phyloP scores from a whole-genome alignment of 2,797 vertebrate genomes.

The Spondyliosoma cantharus region DNA sequence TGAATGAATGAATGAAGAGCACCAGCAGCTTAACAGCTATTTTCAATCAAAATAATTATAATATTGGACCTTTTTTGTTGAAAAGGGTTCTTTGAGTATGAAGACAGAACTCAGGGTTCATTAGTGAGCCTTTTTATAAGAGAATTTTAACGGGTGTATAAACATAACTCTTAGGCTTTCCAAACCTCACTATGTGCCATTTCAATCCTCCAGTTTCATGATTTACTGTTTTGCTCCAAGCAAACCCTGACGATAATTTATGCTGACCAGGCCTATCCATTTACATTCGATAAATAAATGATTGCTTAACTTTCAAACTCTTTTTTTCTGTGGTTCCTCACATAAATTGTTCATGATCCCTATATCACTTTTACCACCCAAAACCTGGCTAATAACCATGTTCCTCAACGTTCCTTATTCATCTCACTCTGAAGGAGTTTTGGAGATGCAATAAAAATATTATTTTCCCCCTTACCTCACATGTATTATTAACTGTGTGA shows the following conservation, averaged over 20 bases:
- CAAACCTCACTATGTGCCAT: conserved; percentile 6
- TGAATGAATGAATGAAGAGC: not conserved
- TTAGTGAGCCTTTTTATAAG: conserved; percentile 16
- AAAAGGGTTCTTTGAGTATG: conserved; percentile 14
- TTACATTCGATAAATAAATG: conserved; percentile 66
- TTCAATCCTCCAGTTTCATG: conserved; percentile 31
- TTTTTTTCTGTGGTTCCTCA: conserved; percentile 38
- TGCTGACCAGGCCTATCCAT: conserved; percentile 38
- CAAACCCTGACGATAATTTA: conserved; percentile 49
- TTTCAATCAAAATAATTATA: no score
- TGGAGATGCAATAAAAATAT: conserved; percentile 71
- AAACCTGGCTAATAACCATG: conserved; percentile 43
- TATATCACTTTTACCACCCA: conserved; percentile 61
- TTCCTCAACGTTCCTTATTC: conserved; percentile 54
- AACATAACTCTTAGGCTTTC: conserved; percentile 1
- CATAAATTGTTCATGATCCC: conserved; percentile 64
- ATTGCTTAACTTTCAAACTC: conserved; percentile 54
- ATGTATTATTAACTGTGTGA: conserved; percentile 73
- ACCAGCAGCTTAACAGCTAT: no score
- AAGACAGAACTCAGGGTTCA: not conserved
- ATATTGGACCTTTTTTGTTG: conserved; percentile 4
- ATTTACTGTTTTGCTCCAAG: conserved; percentile 37
- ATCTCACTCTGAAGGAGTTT: conserved; percentile 52
- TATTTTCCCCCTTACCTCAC: conserved; percentile 53
- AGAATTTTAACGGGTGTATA: not conserved